phyloP scores from a whole-genome alignment of 2,113 vertebrate genomes.

The Poecilia latipinna region DNA sequence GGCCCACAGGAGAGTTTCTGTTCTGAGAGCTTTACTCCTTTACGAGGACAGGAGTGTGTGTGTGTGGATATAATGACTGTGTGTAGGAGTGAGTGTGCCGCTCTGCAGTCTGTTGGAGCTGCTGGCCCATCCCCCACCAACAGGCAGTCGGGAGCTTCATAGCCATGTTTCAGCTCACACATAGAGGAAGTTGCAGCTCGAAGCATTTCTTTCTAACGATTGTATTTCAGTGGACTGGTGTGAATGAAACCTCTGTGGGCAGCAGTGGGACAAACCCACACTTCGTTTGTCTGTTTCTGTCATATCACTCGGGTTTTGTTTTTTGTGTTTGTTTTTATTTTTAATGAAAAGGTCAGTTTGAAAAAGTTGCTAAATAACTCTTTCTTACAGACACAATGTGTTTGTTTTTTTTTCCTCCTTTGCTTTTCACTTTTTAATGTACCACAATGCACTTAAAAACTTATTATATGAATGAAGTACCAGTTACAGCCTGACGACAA shows the following conservation, averaged over 20 bases:
- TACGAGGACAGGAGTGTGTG: conserved; percentile 3
- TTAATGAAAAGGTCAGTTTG: not conserved
- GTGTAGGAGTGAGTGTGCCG: conserved; percentile 38
- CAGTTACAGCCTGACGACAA: too few relatives aligned
- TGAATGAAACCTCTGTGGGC: not conserved
- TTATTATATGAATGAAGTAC: too few relatives aligned
- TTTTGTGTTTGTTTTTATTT: too few relatives aligned
- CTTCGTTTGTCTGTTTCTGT: not conserved
- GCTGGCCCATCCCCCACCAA: conserved; percentile 70
- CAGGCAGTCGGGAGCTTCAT: conserved; percentile 36
- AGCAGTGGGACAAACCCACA: not conserved
- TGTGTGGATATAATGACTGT: conserved; percentile 8
- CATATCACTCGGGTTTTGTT: not conserved
- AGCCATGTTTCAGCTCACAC: conserved; percentile 23
- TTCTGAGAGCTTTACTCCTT: conserved; percentile 16
- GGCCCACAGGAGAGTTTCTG: conserved; percentile 8
- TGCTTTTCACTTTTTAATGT: too few relatives aligned
- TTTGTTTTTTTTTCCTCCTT: too few relatives aligned
- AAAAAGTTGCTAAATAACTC: not conserved
- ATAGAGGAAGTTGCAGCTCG: conserved; percentile 32
- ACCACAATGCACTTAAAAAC: too few relatives aligned
- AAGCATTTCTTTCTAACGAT: not conserved
- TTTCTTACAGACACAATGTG: too few relatives aligned
- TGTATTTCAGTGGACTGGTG: conserved; percentile 1
- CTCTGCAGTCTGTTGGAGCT: conserved; percentile 51